phyloP scores from a whole-genome alignment of 2,888 invertebrate species.

The Allolobophora icterica region DNA sequence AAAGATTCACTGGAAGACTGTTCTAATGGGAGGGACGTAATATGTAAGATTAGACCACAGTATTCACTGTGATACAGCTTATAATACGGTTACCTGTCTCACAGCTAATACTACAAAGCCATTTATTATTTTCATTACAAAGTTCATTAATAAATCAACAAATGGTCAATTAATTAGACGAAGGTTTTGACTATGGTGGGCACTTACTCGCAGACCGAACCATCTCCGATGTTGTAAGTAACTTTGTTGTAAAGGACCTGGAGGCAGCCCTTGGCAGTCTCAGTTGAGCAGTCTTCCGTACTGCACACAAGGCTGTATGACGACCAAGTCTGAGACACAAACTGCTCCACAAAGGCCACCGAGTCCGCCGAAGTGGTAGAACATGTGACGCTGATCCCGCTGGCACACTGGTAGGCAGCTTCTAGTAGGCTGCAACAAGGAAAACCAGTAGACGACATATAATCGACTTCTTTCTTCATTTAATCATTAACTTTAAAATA shows the following conservation, averaged over 20 bases:
- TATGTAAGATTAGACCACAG: too few species aligned
- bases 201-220: slow-evolving; percentile 19
- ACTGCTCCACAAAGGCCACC: neutral
- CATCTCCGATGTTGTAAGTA: neutral
- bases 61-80: too few species aligned
- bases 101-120: too few species aligned
- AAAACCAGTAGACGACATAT: neutral
- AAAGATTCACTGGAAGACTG: too few species aligned
- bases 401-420: neutral
- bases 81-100: too few species aligned
- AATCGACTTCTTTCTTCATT: neutral
- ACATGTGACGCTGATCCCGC: neutral
- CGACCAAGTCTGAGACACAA: neutral
- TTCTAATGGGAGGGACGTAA: too few species aligned
- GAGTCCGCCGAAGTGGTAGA: neutral
- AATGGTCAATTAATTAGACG: neutral
- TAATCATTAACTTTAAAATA: too few species aligned
- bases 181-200: neutral
- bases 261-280: neutral
- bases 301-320: neutral
- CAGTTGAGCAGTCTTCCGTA: neutral
- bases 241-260: neutral
- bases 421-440: neutral
- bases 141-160: neutral
- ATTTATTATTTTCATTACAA: too few species aligned